These are phyloP conservation scores for Serilophus lunatus DNA, from an alignment of 2,113 vertebrate genomes.

Conservation along the genomic window DNA sequence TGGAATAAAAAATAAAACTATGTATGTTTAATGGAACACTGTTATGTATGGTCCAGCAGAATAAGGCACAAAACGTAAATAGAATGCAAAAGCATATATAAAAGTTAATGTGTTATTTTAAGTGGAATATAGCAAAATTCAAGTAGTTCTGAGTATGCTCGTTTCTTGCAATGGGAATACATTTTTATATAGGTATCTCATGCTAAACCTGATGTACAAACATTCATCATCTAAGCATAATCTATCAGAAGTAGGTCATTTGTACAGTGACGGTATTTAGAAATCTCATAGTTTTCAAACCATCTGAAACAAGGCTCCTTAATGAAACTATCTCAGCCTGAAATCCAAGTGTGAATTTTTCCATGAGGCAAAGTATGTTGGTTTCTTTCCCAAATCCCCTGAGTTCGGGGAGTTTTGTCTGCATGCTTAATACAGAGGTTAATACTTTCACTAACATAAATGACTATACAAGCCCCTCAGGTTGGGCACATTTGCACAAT, in stretches of 20 bases:
- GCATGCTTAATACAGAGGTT: background rate
- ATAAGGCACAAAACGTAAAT: slow-evolving; percentile 68
- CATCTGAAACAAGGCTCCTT: background rate
- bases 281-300: background rate
- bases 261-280: background rate
- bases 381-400: background rate
- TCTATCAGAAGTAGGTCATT: background rate
- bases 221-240: background rate
- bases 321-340: background rate
- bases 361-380: background rate
- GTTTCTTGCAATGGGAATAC: slow-evolving; percentile 36
- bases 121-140: slow-evolving; percentile 60
- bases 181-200: slow-evolving; percentile 35
- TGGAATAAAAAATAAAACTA: slow-evolving; percentile 60
- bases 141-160: slow-evolving; percentile 59
- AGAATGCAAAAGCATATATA: slow-evolving; percentile 64
- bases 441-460: background rate
- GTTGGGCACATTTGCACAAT: background rate
- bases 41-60: slow-evolving; percentile 60
- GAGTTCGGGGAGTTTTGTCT: background rate
- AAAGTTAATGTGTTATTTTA: slow-evolving; percentile 46
- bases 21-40: slow-evolving; percentile 46
- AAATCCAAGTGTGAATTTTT: slow-evolving; percentile 17
- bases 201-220: slow-evolving; percentile 32
- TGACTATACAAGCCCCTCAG: background rate